Percentiles rank a stretch among this genome's conserved stretches.
Conservation (phyloP, 2,113 vertebrate species). For the Piprites chloris region DNA sequence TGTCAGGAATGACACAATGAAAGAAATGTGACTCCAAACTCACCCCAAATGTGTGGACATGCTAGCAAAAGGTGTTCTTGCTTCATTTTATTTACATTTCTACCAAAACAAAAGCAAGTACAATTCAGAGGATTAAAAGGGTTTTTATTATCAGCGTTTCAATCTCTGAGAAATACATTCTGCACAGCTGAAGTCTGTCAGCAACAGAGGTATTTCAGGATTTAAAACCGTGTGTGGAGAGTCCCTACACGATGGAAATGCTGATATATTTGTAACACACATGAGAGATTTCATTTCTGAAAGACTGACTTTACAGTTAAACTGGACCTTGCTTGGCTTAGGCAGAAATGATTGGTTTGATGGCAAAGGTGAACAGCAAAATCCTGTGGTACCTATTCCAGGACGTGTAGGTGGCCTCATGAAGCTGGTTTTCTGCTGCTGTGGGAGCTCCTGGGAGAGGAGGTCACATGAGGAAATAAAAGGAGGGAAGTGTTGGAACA, state of each 20-base stretch:
- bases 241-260: background rate
- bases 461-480: background rate
- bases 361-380: background rate
- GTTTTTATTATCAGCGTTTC: background rate
- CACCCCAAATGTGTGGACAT: background rate
- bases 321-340: background rate
- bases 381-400: background rate
- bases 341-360: background rate
- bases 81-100: background rate
- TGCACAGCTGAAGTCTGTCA: background rate
- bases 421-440: background rate
- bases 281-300: background rate
- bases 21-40: background rate
- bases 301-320: background rate
- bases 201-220: background rate
- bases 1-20: fast-evolving
- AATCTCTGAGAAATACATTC: background rate
- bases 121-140: background rate
- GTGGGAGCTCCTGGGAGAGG: background rate
- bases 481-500: background rate
- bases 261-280: background rate
- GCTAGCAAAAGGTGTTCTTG: background rate
- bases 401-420: background rate
- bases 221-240: fast-evolving
- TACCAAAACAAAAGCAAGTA: background rate